These are phyloP conservation scores for Dicentrarchus labrax DNA, from an alignment of 2,113 vertebrate genomes.

Conservation along the genomic window DNA sequence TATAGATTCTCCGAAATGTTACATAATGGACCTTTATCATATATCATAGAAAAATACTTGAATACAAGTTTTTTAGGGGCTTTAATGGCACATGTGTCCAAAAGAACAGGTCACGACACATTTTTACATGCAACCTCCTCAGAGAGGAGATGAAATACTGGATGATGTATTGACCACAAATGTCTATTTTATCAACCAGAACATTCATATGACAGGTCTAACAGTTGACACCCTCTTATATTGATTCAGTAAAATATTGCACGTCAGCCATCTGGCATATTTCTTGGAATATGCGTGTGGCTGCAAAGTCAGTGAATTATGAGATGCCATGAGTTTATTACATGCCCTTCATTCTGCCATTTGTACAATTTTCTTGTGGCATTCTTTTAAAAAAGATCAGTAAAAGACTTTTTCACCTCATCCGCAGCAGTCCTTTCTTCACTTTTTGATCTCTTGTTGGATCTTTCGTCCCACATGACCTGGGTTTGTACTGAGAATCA, in stretches of 20 bases:
- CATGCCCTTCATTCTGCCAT: neutral
- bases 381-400: neutral
- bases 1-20: too few relatives aligned
- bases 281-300: neutral
- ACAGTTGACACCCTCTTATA: neutral
- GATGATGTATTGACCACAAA: slow-evolving; percentile 1
- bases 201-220: neutral
- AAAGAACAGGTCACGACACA: neutral
- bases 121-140: neutral
- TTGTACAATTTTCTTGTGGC: neutral
- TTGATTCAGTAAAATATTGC: slow-evolving; percentile 5
- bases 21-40: too few relatives aligned
- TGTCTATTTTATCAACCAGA: neutral
- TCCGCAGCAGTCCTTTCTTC: neutral
- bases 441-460: neutral
- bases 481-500: neutral
- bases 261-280: neutral
- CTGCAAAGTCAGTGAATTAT: neutral
- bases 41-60: too few relatives aligned
- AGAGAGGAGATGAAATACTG: neutral
- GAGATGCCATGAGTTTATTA: neutral
- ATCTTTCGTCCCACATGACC: neutral
- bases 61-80: too few relatives aligned
- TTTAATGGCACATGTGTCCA: too few relatives aligned
- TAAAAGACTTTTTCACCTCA: neutral